Base-by-base conservation (phyloP, 1,140 invertebrate genomes). In the Drosophila suzukii region DNA sequence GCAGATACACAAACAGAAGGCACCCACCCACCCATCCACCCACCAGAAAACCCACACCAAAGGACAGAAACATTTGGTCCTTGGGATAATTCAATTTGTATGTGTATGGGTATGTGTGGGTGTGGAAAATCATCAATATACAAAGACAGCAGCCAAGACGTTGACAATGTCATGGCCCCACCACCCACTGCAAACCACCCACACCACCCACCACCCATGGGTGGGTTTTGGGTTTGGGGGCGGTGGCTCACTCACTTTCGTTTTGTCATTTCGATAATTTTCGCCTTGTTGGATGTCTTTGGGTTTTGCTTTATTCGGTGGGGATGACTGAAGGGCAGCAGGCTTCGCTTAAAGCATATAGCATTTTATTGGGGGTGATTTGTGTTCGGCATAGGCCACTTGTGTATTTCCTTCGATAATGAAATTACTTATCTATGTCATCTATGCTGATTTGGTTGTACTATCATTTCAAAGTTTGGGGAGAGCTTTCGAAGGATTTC, bases 1-100 rank as follows among this genome's bases (percentile, higher is more conserved):
- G 61, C 83, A 84, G 79, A 89, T 83, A 88, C 73, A 88, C 68
- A 88, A 77, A 77, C 75, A 68, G 71, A 75, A 53, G 56, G 51
- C 58, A 17, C 63, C 66, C 59, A 67, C 46, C 38, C 46, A 72
- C 58, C 43, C 43, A 82, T 49, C 61, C 44, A 74, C 30, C 61
- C 54, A 81, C 54, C 58, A 27, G 27, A 6, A 34, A 44, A 60
- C 15, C 8, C n/a, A 58, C 13, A 59, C 24, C 49, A 17, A 17
- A 54, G 34, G 38, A 36, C 51, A 78, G 68, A 66, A 78, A 63
- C 77, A 88, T 79, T 86, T 68, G 55, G 61, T 77, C 74, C 59
- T 83, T 61, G 71, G 75, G 75, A 86, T 86, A 86, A 86, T 86
- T 86, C 82, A 86, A 86, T 86, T 86, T 86, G 75, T 77, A 61